Percentiles rank a stretch among this genome's conserved stretches.
phyloP scores from a whole-genome alignment of 2,888 invertebrate genomes.

The Nemoura dubitans region DNA sequence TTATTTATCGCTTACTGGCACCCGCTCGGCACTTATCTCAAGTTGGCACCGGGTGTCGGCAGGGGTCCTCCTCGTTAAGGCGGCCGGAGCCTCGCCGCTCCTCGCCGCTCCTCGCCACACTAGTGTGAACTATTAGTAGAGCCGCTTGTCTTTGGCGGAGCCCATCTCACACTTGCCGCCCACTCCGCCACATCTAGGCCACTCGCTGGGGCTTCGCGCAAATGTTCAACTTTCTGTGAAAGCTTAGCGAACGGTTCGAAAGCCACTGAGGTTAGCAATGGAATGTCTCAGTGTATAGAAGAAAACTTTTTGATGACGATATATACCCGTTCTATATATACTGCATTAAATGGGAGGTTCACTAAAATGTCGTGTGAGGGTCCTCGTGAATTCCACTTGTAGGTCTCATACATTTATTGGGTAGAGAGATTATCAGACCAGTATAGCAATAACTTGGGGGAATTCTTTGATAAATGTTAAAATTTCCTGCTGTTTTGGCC shows the following conservation, averaged over 20 bases:
- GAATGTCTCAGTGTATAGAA: neutral
- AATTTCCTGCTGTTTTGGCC: neutral
- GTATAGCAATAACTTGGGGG: neutral
- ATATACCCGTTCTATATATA: neutral
- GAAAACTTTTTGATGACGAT: neutral
- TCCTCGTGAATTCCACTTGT: neutral
- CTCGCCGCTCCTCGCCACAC: no score
- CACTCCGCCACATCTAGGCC: neutral
- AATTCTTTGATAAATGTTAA: neutral
- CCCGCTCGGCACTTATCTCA: neutral
- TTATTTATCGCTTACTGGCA: slow-evolving; percentile 12
- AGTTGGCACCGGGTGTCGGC: slow-evolving; percentile 1
- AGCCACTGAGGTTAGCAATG: neutral
- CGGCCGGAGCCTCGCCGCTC: no score
- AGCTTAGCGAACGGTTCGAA: neutral
- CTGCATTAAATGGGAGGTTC: neutral
- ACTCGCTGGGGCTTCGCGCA: neutral
- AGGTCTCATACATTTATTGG: neutral
- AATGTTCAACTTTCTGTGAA: neutral
- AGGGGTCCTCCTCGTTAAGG: neutral
- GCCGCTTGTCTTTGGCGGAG: neutral
- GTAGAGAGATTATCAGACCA: neutral
- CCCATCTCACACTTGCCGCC: neutral
- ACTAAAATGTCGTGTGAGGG: neutral
- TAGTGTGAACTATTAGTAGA: neutral